Conservation (phyloP, 2,113 vertebrate species). For the Andinoacara biseriatus region DNA sequence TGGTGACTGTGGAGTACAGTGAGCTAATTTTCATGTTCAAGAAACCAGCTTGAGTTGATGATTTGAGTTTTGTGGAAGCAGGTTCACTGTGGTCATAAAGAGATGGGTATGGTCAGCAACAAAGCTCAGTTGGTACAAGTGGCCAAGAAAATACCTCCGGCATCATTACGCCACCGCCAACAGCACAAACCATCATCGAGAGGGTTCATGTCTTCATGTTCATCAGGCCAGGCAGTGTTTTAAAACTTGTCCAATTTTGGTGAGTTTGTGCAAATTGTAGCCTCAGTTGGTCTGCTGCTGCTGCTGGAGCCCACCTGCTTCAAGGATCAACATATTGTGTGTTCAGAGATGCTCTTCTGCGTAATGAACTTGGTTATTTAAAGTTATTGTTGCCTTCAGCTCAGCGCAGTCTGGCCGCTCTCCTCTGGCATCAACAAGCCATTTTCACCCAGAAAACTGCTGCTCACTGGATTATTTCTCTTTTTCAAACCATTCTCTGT, state of each 20-base stretch:
- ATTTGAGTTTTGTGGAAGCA: neutral
- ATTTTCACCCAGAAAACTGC: no score
- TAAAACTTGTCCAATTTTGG: fast-evolving
- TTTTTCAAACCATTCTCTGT: no score
- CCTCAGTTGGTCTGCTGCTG: no score
- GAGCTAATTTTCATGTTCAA: neutral
- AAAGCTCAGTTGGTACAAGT: neutral
- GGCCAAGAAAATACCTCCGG: neutral
- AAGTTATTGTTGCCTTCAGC: no score
- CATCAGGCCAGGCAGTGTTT: neutral
- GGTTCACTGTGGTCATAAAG: neutral
- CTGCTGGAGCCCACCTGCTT: no score
- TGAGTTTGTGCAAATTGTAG: fast-evolving
- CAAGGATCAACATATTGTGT: no score
- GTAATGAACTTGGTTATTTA: no score
- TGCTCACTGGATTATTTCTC: no score
- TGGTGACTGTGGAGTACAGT: neutral
- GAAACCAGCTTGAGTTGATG: neutral
- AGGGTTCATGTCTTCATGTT: neutral
- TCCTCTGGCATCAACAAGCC: no score
- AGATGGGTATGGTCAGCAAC: fast-evolving
- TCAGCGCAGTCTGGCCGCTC: no score
- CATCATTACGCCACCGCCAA: neutral
- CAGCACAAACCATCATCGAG: neutral
- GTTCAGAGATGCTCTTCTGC: no score